Evolutionary conservation across 2,113 vertebrate genomes (phyloP).

Genomic region (Boulengeromyrus knoepffleri): DNA sequence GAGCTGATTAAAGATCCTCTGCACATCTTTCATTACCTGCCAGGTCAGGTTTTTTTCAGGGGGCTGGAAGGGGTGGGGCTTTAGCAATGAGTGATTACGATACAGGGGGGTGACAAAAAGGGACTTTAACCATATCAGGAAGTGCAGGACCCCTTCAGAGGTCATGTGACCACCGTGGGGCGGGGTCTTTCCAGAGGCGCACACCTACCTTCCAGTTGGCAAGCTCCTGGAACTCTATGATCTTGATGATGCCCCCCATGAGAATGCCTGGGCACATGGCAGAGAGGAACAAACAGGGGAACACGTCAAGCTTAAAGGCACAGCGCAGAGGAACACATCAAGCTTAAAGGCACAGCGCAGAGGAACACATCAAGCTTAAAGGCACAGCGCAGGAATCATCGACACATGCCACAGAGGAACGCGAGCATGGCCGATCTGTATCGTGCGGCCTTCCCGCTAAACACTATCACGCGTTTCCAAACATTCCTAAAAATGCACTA

Average conservation of each 20-base stretch:
- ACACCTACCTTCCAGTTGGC: constrained; percentile 95
- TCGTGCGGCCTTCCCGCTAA: neutral
- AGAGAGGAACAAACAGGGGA: neutral
- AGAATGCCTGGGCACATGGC: constrained; percentile 75
- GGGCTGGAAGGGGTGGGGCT: neutral
- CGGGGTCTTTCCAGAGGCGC: neutral
- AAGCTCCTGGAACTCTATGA: constrained; percentile 93
- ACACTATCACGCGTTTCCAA: neutral
- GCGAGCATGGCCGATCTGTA: neutral
- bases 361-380: neutral
- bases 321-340: neutral
- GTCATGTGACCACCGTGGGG: neutral
- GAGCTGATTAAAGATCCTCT: neutral
- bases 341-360: neutral
- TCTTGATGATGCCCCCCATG: constrained; percentile 97
- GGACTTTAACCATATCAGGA: neutral
- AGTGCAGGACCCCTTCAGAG: neutral
- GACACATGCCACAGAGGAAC: neutral
- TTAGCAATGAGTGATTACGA: neutral
- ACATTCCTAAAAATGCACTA: neutral
- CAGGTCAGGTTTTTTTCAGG: neutral
- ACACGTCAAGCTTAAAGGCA: neutral
- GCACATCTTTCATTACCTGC: neutral
- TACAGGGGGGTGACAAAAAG: neutral
- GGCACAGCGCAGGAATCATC: neutral